Conservation (phyloP, 2,888 invertebrate species). For the Limenitis camilla region DNA sequence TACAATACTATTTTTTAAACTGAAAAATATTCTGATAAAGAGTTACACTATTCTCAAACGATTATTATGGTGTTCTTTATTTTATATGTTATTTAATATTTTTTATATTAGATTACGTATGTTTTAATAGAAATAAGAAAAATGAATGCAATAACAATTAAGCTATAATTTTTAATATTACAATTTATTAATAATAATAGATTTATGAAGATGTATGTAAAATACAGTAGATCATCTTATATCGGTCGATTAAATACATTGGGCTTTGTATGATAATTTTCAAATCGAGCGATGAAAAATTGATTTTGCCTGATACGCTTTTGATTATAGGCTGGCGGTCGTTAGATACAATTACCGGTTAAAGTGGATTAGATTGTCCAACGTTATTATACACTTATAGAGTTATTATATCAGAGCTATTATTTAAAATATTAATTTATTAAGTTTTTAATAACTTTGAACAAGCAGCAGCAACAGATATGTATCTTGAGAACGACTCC, state of each 20-base stretch:
- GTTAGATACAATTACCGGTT: conserved; percentile 64
- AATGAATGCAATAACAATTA: no score
- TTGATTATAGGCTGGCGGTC: conserved; percentile 65
- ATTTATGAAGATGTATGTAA: not conserved
- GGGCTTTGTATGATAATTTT: conserved; percentile 66
- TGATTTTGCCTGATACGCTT: conserved; percentile 69
- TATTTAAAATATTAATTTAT: conserved; percentile 9
- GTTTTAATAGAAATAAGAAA: no score
- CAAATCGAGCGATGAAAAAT: conserved; percentile 68
- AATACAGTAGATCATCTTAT: conserved; percentile 24
- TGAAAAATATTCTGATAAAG: no score
- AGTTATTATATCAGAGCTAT: conserved; percentile 7
- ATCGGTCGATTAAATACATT: conserved; percentile 32
- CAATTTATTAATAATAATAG: not conserved
- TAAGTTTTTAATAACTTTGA: not conserved
- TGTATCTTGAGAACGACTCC: no score
- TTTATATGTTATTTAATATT: no score
- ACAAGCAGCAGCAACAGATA: no score
- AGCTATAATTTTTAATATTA: no score
- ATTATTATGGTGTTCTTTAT: no score
- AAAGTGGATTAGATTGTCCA: conserved; percentile 19
- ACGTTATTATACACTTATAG: conserved; percentile 7
- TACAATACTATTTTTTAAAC: no score
- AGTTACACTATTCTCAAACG: no score
- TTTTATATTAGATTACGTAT: no score